Evolutionary conservation across 1,140 invertebrate species (phyloP).

Genomic region (Leptestheria dahalacensis): DNA sequence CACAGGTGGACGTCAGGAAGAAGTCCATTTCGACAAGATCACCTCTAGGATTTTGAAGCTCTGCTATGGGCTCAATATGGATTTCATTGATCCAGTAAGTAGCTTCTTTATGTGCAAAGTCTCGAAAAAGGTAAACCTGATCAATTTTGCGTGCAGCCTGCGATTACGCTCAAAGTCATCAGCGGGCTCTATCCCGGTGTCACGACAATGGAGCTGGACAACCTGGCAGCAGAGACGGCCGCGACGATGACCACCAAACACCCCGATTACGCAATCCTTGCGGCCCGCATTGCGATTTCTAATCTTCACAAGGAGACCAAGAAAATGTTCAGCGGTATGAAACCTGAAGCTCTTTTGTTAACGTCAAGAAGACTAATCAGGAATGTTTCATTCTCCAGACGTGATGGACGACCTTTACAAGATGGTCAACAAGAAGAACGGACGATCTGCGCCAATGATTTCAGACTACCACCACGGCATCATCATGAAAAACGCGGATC

Average conservation of each 20-base stretch:
- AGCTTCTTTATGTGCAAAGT: background rate
- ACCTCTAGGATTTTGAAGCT: conserved; percentile 87
- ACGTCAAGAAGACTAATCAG: background rate
- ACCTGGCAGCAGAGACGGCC: conserved; percentile 89
- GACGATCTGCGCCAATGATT: conserved; percentile 60
- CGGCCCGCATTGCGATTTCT: conserved; percentile 87
- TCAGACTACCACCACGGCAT: conserved; percentile 68
- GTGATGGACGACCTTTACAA: conserved; percentile 78
- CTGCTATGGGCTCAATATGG: conserved; percentile 89
- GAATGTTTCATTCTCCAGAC: conserved; percentile 40
- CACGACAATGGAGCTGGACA: conserved; percentile 91
- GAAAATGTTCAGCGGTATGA: conserved; percentile 67
- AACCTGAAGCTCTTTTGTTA: background rate
- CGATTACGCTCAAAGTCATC: conserved; percentile 77
- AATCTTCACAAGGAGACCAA: conserved; percentile 96
- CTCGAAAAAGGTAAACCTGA: conserved; percentile 10
- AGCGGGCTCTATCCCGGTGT: conserved; percentile 89
- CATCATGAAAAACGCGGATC: conserved; percentile 72
- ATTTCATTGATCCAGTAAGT: conserved; percentile 89
- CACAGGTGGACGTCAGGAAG: conserved; percentile 70
- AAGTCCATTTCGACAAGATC: conserved; percentile 95
- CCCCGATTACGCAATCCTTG: conserved; percentile 91
- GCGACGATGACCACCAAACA: conserved; percentile 92
- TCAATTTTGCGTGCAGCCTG: conserved; percentile 35
- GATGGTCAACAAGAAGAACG: conserved; percentile 55